Evolutionary conservation across 2,113 vertebrate genomes (phyloP).

Genomic region (Thamnophis sirtalis): DNA sequence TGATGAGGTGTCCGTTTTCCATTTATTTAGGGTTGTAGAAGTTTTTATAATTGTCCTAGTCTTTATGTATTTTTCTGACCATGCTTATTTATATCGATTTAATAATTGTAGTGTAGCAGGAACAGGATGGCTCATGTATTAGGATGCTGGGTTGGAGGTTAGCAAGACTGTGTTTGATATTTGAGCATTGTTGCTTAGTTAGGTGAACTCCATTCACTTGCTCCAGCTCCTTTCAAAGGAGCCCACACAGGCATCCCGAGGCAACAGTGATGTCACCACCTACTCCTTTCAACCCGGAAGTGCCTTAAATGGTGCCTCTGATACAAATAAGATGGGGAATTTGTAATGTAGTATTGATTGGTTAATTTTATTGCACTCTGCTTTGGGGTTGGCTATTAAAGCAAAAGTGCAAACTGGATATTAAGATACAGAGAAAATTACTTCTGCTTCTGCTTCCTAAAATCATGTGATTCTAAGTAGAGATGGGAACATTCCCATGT

Average conservation of each 20-base stretch:
- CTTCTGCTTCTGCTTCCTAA: not conserved
- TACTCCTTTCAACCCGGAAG: not conserved
- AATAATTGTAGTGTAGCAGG: not conserved
- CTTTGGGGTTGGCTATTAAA: not conserved
- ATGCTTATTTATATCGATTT: not conserved
- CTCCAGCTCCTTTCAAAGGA: not conserved
- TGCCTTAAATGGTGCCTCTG: not conserved
- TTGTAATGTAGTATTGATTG: not conserved
- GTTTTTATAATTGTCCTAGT: not conserved
- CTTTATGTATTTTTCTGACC: not conserved
- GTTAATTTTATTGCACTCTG: not conserved
- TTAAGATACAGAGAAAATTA: not conserved
- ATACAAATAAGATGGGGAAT: not conserved
- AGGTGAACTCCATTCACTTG: not conserved
- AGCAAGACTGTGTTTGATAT: not conserved
- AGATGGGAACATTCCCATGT: not conserved
- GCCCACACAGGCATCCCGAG: not conserved
- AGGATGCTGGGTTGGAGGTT: not conserved
- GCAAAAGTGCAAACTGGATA: not conserved
- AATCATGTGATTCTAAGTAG: not conserved
- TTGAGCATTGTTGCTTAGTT: not conserved
- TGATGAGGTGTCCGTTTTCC: not conserved
- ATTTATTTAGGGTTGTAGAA: not conserved
- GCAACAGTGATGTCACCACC: not conserved
- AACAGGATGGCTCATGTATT: not conserved